Percentiles rank a stretch among this genome's conserved stretches.
phyloP scores from a whole-genome alignment of 2,888 invertebrate genomes.

The Podabrus alpinus region DNA sequence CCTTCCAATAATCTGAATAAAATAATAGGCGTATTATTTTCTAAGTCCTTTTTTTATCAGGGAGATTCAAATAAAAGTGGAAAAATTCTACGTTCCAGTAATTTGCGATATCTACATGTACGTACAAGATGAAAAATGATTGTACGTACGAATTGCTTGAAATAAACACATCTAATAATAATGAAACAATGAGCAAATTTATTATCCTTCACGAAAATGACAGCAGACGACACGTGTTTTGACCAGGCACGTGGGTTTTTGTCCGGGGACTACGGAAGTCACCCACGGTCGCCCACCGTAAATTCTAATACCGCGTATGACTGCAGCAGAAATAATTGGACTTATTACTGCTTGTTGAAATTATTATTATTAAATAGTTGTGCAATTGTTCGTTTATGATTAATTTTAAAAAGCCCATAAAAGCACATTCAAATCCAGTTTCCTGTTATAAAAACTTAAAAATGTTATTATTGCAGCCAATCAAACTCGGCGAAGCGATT shows the following conservation, averaged over 20 bases:
- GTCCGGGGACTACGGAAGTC: conserved; percentile 20
- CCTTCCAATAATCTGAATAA: background rate
- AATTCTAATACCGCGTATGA: conserved; percentile 2
- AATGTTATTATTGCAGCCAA: background rate
- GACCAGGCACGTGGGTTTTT: conserved; percentile 11
- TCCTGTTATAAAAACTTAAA: background rate
- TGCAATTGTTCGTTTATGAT: conserved; percentile 1
- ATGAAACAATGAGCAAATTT: conserved; percentile 18
- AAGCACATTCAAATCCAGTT: background rate
- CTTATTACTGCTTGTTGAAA: background rate
- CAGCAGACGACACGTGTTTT: conserved; percentile 25
- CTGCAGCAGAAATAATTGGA: background rate
- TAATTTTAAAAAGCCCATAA: background rate
- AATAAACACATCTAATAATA: conserved; percentile 15
- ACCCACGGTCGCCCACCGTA: conserved; percentile 22
- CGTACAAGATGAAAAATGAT: too few relatives aligned
- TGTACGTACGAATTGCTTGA: conserved; percentile 7
- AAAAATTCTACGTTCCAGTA: too few relatives aligned
- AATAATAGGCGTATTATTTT: background rate
- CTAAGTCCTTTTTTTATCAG: too few relatives aligned
- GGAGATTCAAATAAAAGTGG: too few relatives aligned
- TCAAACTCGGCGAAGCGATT: background rate
- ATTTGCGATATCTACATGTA: too few relatives aligned
- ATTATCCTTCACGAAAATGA: conserved; percentile 13
- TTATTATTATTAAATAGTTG: background rate